Conservation (phyloP, 2,888 invertebrate genomes). For the Blastobasis lacticolella region DNA sequence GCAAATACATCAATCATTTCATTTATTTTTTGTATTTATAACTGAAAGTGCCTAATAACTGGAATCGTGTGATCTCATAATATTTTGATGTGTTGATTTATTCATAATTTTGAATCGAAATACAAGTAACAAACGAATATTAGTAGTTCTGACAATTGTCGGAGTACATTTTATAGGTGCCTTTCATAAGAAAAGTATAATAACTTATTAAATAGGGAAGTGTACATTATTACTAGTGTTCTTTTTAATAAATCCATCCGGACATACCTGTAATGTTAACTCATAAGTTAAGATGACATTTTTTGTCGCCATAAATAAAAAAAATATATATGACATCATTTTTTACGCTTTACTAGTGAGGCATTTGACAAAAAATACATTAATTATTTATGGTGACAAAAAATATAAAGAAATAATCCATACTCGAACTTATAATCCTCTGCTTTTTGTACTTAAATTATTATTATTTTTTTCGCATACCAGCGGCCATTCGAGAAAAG, state of each 20-base stretch:
- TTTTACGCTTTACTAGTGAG: no score
- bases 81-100: no score
- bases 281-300: slow-evolving; percentile 25
- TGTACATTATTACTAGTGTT: slow-evolving; percentile 54
- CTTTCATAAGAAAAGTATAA: slow-evolving; percentile 61
- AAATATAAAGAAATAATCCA: slow-evolving; percentile 12
- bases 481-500: slow-evolving; percentile 68
- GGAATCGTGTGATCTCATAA: no score
- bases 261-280: slow-evolving; percentile 42
- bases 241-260: slow-evolving; percentile 63
- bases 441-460: neutral
- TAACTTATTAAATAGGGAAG: slow-evolving; percentile 47
- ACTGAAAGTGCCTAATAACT: no score
- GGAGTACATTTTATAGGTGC: slow-evolving; percentile 68
- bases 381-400: slow-evolving; percentile 26
- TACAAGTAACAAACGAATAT: slow-evolving; percentile 37
- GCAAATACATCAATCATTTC: no score
- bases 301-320: slow-evolving; percentile 23
- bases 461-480: slow-evolving; percentile 26
- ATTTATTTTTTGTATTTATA: no score
- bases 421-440: slow-evolving; percentile 15
- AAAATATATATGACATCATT: no score
- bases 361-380: neutral
- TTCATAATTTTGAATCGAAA: slow-evolving; percentile 35
- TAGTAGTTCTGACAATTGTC: slow-evolving; percentile 52